Evolutionary conservation across 2,113 vertebrate genomes (phyloP).

Genomic region (Columba janthina): DNA sequence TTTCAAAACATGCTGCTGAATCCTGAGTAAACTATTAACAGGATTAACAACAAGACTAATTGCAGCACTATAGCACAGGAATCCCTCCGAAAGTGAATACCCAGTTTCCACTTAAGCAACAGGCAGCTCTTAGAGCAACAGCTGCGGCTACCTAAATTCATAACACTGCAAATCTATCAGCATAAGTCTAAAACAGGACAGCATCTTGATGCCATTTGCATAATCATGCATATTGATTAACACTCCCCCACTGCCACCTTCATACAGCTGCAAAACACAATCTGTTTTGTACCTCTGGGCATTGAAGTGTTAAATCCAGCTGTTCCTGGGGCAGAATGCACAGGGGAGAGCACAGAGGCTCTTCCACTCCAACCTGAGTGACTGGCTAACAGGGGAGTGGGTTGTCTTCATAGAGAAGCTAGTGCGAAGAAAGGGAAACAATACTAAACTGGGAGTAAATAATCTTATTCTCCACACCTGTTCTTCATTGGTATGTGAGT

Average conservation of each 20-base stretch:
- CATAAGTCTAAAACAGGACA: not conserved
- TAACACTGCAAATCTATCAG: not conserved
- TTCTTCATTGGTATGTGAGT: conserved; percentile 6
- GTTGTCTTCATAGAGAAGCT: not conserved
- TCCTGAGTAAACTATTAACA: conserved; percentile 1
- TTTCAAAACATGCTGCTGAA: not conserved
- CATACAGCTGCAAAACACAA: not conserved
- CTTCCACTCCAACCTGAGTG: not conserved
- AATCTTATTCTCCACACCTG: conserved; percentile 28
- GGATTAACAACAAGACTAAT: not conserved
- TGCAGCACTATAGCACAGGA: not conserved
- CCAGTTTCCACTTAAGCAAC: not conserved
- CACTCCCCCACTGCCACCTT: not conserved
- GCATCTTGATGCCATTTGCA: not conserved
- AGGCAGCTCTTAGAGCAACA: not conserved
- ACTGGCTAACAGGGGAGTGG: not conserved
- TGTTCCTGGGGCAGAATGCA: not conserved
- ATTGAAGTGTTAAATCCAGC: not conserved
- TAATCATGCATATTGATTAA: not conserved
- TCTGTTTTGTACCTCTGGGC: not conserved
- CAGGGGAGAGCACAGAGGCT: not conserved
- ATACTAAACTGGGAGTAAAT: not conserved
- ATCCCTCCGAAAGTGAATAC: not conserved
- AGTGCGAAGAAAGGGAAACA: not conserved
- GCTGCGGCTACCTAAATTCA: not conserved